Evolutionary conservation across 2,113 vertebrate species (phyloP), one percentile per base, ranked within the genome.

Genomic region (Cyphomyrus discorhynchus): DNA sequence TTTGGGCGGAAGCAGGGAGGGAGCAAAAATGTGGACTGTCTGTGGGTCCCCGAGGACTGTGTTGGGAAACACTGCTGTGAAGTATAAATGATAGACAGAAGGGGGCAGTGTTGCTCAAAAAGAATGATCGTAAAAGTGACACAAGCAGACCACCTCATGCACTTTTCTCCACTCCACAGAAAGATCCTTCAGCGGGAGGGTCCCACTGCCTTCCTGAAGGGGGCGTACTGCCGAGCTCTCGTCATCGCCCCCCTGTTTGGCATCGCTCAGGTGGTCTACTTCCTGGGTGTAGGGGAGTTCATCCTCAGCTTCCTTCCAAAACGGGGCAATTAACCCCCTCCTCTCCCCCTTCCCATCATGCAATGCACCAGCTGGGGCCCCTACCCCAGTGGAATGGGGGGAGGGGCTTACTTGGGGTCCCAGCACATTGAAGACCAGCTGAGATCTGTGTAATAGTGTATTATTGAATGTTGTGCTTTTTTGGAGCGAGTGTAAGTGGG

Each of bases 181-280:
- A 99, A 99, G 94, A 98, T 99, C 91, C 90, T 97, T 95, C 96
- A 89, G 89, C 97, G 96, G 0, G 98, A 99, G 91, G 98, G 98
- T 56, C 98, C 98, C 13, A 89, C 92, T 0, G 98, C 98, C 50
- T 99, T 99, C 94, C 96, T 99, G 93, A 99, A 99, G 93, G 98
- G 98, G 0, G 98, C 98, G 0, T 99, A 99, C 94, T 99, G 98
- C 93, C 97, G 98, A n/a, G 98, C 98, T 9, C 95, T 99, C 93
- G 98, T 99, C 93, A 99, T 99, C 0, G 98, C 98, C 0, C 98
- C 98, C 0, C 96, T 99, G 80, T 99, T 99, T 0, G 98, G 98
- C 94, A 99, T 99, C 0, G 98, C 98, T 15, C 98, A 99, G 95
- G 98, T 99, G 0, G 92, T 99, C 91, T 99, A 99, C 94, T 99